Evolutionary conservation across 2,888 invertebrate species (phyloP).

Genomic region (Nomada ferruginata): DNA sequence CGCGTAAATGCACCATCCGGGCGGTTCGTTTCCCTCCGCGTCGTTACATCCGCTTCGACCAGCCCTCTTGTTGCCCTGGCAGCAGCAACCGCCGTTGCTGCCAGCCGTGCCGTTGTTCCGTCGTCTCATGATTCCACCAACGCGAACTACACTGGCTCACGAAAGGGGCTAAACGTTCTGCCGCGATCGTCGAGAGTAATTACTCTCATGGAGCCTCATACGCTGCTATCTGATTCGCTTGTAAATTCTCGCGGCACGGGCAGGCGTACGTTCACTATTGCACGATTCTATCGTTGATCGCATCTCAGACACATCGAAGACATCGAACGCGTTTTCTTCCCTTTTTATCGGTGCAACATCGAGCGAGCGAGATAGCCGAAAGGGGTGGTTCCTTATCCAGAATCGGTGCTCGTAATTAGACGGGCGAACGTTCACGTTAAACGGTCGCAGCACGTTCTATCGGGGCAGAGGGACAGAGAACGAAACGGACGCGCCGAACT

Average conservation of each 20-base stretch:
- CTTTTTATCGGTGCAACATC: not conserved
- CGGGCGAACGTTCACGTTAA: not conserved
- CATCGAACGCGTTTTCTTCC: conserved; percentile 16
- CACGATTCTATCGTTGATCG: conserved; percentile 48
- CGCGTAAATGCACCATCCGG: conserved; percentile 87
- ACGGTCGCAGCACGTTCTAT: conserved; percentile 14
- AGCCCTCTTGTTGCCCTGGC: conserved; percentile 68
- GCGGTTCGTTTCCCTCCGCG: conserved; percentile 82
- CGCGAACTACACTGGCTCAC: conserved; percentile 34
- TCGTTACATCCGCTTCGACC: conserved; percentile 83
- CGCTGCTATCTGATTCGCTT: conserved; percentile 52
- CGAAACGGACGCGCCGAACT: not conserved
- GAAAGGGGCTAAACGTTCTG: conserved; percentile 55
- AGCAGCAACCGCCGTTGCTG: conserved; percentile 73
- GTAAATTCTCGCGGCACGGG: conserved; percentile 22
- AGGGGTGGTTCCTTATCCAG: not conserved
- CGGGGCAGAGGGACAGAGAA: not conserved
- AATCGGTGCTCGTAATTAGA: not conserved
- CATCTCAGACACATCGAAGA: conserved; percentile 51
- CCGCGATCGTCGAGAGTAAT: conserved; percentile 42
- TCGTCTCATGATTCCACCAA: conserved; percentile 72
- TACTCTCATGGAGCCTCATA: conserved; percentile 59
- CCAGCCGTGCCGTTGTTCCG: conserved; percentile 70
- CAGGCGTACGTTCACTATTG: conserved; percentile 29
- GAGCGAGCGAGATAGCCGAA: not conserved